Percentiles rank a stretch among this genome's conserved stretches.
These are phyloP conservation scores for Zaprionus obscuricornis DNA, from an alignment of 2,888 invertebrate genomes.

Conservation along the genomic window DNA sequence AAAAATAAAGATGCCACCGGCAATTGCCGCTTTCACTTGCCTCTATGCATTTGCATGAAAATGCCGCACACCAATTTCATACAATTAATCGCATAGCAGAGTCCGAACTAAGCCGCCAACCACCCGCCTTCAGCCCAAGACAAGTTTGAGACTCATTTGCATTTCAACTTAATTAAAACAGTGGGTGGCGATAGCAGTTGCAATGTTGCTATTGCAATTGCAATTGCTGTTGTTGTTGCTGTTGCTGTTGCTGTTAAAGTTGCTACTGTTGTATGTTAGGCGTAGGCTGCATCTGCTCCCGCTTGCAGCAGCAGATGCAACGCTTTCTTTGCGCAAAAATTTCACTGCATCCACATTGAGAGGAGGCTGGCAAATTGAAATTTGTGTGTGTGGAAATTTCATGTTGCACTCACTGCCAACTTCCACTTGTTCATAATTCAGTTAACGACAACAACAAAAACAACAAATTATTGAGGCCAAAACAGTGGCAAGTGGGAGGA, in stretches of 20 bases:
- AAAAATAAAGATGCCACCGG: conserved; percentile 73
- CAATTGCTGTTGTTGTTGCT: conserved; percentile 14
- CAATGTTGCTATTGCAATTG: too few relatives aligned
- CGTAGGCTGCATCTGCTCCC: conserved; percentile 18
- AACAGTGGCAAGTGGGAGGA: conserved; percentile 63
- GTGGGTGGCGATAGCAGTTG: conserved; percentile 61
- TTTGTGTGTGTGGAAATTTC: conserved; percentile 72
- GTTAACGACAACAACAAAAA: conserved; percentile 30
- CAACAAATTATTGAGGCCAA: conserved; percentile 51
- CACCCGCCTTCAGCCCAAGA: conserved; percentile 29
- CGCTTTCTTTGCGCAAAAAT: conserved; percentile 69
- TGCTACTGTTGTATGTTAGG: too few relatives aligned
- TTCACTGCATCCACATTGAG: conserved; percentile 36
- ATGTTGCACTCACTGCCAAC: conserved; percentile 69
- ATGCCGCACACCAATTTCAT: conserved; percentile 65
- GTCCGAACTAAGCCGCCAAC: conserved; percentile 60
- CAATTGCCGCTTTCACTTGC: conserved; percentile 65
- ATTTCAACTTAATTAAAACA: conserved; percentile 75
- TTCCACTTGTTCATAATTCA: conserved; percentile 59
- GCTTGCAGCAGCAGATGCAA: conserved; percentile 31
- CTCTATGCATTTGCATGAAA: conserved; percentile 59
- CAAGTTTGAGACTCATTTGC: conserved; percentile 58
- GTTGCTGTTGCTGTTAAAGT: conserved; percentile 7
- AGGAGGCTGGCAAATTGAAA: conserved; percentile 43
- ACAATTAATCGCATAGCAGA: conserved; percentile 72